A percentile compares a stretch with the other conserved stretches of the same genome.
phyloP scores from a whole-genome alignment of 2,113 vertebrate species.

The Corythornis cristatus region DNA sequence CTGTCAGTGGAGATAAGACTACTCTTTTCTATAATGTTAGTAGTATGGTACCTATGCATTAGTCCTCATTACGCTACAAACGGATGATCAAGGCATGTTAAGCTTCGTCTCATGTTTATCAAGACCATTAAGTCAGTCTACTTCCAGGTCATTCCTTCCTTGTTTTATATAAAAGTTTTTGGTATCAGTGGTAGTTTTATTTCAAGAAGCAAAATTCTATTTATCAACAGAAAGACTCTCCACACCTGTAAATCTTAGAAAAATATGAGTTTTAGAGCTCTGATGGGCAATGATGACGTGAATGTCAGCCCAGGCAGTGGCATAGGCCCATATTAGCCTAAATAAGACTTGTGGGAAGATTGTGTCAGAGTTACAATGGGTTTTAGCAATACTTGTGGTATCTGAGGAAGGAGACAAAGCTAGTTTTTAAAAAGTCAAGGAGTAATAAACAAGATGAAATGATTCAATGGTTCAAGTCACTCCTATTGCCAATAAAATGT shows the following conservation, averaged over 20 bases:
- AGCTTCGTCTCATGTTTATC: background rate
- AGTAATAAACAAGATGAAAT: background rate
- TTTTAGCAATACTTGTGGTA: background rate
- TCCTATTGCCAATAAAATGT: background rate
- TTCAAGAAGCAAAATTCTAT: background rate
- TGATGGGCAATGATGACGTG: background rate
- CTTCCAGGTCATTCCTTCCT: background rate
- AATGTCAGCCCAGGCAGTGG: background rate
- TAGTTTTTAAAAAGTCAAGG: background rate
- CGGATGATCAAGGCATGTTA: background rate
- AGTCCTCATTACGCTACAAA: background rate
- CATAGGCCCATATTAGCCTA: rapidly evolving
- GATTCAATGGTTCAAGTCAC: rapidly evolving
- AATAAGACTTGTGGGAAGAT: background rate
- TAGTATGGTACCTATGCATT: background rate
- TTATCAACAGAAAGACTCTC: background rate
- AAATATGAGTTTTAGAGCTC: background rate
- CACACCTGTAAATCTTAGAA: background rate
- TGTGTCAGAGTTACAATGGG: background rate
- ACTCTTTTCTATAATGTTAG: background rate
- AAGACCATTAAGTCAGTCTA: background rate
- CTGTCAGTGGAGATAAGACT: background rate
- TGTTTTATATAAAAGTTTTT: background rate
- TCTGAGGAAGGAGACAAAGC: background rate
- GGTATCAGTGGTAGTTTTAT: background rate